Evolutionary conservation across 2,888 invertebrate species (phyloP).

Genomic region (Biston stratarius): DNA sequence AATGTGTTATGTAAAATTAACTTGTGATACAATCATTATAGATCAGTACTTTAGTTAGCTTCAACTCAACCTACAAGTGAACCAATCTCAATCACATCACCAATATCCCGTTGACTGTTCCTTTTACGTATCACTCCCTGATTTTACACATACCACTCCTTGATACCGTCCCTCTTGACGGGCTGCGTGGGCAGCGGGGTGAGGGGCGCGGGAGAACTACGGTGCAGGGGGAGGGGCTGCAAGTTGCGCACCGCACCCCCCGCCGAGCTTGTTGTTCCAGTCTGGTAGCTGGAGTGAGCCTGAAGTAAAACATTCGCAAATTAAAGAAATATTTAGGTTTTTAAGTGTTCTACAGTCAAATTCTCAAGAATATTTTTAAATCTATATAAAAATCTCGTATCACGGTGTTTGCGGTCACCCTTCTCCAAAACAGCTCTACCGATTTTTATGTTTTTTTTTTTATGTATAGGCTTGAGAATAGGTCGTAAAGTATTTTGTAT

Average conservation of each 20-base stretch:
- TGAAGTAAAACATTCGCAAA: slow-evolving; percentile 42
- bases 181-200: slow-evolving; percentile 84
- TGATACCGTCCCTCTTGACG: slow-evolving; percentile 95
- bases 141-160: slow-evolving; percentile 97
- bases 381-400: too few relatives aligned
- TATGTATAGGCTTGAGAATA: too few relatives aligned
- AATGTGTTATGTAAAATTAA: too few relatives aligned
- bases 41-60: not conserved
- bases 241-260: slow-evolving; percentile 82
- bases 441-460: too few relatives aligned
- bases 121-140: not conserved
- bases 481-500: too few relatives aligned
- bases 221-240: slow-evolving; percentile 76
- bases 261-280: slow-evolving; percentile 70
- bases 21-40: too few relatives aligned
- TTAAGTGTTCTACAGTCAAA: too few relatives aligned
- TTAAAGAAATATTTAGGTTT: not conserved
- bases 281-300: slow-evolving; percentile 83
- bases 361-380: too few relatives aligned
- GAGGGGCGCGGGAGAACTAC: slow-evolving; percentile 77
- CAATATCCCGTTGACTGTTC: not conserved
- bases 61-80: not conserved
- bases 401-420: too few relatives aligned
- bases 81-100: slow-evolving; percentile 13
- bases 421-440: too few relatives aligned